Evolutionary conservation across 2,797 vertebrate species (phyloP).

Genomic region (Takifugu ocellatus): DNA sequence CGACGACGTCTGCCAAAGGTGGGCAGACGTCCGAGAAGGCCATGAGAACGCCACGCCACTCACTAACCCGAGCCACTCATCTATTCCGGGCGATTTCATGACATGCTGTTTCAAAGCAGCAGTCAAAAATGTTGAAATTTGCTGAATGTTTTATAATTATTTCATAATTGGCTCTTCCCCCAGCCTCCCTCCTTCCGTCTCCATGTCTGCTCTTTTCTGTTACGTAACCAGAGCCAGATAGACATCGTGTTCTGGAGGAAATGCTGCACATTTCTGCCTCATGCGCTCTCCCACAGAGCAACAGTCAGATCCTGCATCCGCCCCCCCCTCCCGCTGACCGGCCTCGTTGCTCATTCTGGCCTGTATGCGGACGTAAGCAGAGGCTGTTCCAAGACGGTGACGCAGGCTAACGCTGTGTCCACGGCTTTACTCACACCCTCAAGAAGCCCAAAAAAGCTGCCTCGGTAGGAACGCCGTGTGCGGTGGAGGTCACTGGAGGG

Average conservation of each 20-base stretch:
- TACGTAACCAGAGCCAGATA: constrained; percentile 59
- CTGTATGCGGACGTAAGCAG: constrained; percentile 33
- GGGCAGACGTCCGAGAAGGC: no score
- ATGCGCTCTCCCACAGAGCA: constrained; percentile 17
- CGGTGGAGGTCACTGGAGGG: no score
- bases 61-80: no score
- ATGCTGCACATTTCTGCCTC: constrained; percentile 33
- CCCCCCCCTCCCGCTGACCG: not conserved
- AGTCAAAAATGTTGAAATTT: no score
- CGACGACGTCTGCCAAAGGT: no score
- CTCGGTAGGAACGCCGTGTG: no score
- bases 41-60: no score
- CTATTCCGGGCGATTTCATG: no score
- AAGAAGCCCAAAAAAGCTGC: no score
- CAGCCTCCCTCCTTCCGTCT: constrained; percentile 35
- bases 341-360: not conserved
- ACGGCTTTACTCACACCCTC: constrained; percentile 22
- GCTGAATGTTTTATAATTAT: no score
- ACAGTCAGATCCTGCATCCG: constrained; percentile 35
- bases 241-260: constrained; percentile 50
- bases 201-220: constrained; percentile 30
- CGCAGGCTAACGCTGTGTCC: constrained; percentile 3
- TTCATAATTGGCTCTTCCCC: no score
- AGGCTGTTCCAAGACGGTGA: constrained; percentile 37
- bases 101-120: no score